Conservation (phyloP, 1,140 invertebrate species). For the Helicoverpa armigera region DNA sequence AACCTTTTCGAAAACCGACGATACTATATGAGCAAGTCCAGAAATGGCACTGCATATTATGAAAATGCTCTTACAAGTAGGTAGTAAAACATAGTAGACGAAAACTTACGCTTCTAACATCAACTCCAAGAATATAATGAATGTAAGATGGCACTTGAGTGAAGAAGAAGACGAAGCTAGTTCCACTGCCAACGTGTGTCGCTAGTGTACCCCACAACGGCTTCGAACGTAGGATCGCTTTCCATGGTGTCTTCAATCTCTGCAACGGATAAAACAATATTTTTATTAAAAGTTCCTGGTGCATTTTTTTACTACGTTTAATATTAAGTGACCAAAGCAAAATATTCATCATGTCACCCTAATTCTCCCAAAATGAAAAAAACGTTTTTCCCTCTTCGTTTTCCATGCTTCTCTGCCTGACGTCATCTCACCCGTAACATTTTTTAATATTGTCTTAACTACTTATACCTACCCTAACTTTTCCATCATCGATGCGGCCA, state of each 20-base stretch:
- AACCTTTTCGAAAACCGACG: too few species aligned
- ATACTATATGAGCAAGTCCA: too few species aligned
- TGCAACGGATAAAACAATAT: constrained; percentile 30
- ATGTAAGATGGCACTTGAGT: constrained; percentile 97
- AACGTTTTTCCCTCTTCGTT: too few species aligned
- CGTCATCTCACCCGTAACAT: too few species aligned
- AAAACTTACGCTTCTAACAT: constrained; percentile 89
- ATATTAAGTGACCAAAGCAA: background rate
- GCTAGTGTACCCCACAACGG: constrained; percentile 94
- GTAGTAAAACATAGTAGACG: background rate
- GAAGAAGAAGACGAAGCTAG: constrained; percentile 95
- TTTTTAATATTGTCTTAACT: background rate
- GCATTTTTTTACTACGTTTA: background rate
- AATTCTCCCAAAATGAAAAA: too few species aligned
- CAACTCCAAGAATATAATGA: constrained; percentile 92
- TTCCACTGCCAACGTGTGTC: constrained; percentile 93
- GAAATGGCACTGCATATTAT: too few species aligned
- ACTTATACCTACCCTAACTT: constrained; percentile 58
- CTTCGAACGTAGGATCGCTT: constrained; percentile 90
- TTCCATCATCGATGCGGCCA: constrained; percentile 57
- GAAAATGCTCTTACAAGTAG: too few species aligned
- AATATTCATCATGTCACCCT: too few species aligned
- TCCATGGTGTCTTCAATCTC: constrained; percentile 89
- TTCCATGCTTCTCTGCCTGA: too few species aligned
- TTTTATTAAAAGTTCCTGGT: background rate